A percentile compares a stretch with the other conserved stretches of the same genome.
These are phyloP conservation scores for Engraulis encrasicolus DNA, from an alignment of 2,113 vertebrate genomes.

Conservation along the genomic window DNA sequence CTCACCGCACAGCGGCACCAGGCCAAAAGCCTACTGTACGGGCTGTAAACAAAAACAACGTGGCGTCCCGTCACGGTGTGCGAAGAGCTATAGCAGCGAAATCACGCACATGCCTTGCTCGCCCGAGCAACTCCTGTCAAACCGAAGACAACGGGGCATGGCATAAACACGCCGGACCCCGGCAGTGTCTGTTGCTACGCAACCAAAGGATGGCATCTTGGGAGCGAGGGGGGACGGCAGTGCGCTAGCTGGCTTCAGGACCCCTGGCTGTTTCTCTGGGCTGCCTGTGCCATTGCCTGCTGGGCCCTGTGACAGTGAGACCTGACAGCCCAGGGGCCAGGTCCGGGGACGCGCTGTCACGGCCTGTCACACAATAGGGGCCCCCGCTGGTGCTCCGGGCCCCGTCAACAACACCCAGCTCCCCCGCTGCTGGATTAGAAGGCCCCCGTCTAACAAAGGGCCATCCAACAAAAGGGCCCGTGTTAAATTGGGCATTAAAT, in stretches of 20 bases:
- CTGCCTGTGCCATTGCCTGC: slow-evolving; percentile 66
- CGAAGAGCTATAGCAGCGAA: background rate
- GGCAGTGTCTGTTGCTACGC: slow-evolving; percentile 63
- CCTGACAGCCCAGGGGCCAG: slow-evolving; percentile 76
- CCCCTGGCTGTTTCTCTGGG: slow-evolving; percentile 70
- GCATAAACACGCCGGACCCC: background rate
- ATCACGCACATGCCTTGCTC: background rate
- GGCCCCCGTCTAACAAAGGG: slow-evolving; percentile 65
- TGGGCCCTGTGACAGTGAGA: slow-evolving; percentile 76
- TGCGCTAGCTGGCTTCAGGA: slow-evolving; percentile 60
- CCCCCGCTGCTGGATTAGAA: slow-evolving; percentile 66
- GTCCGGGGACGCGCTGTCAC: slow-evolving; percentile 73
- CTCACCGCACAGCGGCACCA: background rate
- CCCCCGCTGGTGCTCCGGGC: slow-evolving; percentile 57
- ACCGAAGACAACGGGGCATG: background rate
- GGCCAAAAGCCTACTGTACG: background rate
- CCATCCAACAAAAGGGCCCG: slow-evolving; percentile 68
- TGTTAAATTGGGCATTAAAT: slow-evolving; percentile 81
- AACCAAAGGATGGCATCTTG: slow-evolving; percentile 71
- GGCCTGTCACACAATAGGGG: slow-evolving; percentile 62
- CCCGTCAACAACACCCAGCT: slow-evolving; percentile 60
- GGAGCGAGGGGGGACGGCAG: slow-evolving; percentile 56
- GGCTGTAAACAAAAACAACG: background rate
- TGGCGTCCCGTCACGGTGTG: background rate
- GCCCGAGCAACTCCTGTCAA: background rate